Base-by-base conservation (phyloP, 1,140 invertebrate genomes). In the Drosophila chauvacae region DNA sequence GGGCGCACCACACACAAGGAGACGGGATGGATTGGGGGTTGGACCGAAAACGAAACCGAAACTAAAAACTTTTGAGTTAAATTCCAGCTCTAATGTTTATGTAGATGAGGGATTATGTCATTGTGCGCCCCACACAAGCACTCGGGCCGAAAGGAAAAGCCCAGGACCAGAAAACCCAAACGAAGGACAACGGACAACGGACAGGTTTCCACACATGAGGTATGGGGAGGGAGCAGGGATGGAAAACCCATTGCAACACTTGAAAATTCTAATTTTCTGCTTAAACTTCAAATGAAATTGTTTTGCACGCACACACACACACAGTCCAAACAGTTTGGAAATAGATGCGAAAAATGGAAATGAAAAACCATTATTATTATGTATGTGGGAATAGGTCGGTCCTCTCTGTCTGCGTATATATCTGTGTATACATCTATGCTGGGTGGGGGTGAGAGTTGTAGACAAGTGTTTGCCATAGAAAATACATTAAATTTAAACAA, bases 21-120 rank as follows among this genome's bases (percentile, higher is more conserved):
- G 3, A 33, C 11, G 13, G 70, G 20, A 28, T 30, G 44, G 14
- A 51, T 76, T 26, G 62, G 80, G 48, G 70, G 68, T 63, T 88
- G 84, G 83, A 88, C 85, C 73, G 64, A 90, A 88, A 88, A 81
- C 81, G 85, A 85, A 90, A 90, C 85, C 86, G 84, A 90, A 90
- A 90, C 85, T 90, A 90, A 90, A 90, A 90, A 90, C 81, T 90
- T 90, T 90, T 90, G 81, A 90, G 85, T 90, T 88, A 90, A 90
- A 90, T 90, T 90, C 86, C 77, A 68, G 81, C 81, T 85, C 81
- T 90, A 90, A 90, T 90, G 86, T 90, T 90, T 90, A 90, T 90
- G 85, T 85, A 90, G 85, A 90, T 90, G 85, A 90, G 85, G 86
- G 85, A 90, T 90, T 90, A 90, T 90, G 85, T 90, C 86, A 85